Conservation (phyloP, 2,888 invertebrate genomes). For the Drosophila incognita region DNA sequence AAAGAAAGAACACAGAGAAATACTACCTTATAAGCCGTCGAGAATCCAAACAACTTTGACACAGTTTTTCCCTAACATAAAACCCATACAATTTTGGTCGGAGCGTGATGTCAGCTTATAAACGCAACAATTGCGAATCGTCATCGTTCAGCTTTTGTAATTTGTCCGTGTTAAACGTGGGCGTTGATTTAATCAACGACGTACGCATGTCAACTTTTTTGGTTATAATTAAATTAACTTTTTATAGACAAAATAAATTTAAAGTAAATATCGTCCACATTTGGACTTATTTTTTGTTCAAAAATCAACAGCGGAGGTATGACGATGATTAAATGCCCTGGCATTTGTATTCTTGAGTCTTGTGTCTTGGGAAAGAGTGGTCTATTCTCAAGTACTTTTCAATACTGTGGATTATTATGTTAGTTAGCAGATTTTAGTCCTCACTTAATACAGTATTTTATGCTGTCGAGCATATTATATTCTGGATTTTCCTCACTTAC, state of each 20-base stretch:
- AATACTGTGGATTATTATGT: background rate
- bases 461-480: background rate
- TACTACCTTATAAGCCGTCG: slow-evolving; percentile 33
- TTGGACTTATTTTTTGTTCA: background rate
- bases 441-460: background rate
- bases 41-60: slow-evolving; percentile 56
- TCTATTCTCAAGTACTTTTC: background rate
- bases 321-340: background rate
- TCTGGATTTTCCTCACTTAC: background rate
- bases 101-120: slow-evolving; percentile 10
- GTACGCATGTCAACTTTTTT: slow-evolving; percentile 29
- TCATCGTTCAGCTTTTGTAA: slow-evolving; percentile 9
- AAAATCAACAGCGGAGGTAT: background rate
- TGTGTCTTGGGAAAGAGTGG: background rate
- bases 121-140: slow-evolving; percentile 6
- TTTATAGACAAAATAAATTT: slow-evolving; percentile 49
- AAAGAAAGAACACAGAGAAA: slow-evolving; percentile 15
- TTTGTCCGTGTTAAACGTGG: slow-evolving; percentile 15
- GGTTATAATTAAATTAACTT: slow-evolving; percentile 52
- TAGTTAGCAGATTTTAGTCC: background rate
- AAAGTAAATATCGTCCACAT: slow-evolving; percentile 15
- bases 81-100: slow-evolving; percentile 8
- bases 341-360: background rate
- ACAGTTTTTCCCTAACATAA: slow-evolving; percentile 47
- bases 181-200: slow-evolving; percentile 43